These are phyloP conservation scores for Gymnopithys bicolor DNA, from an alignment of 2,797 vertebrate genomes.

Conservation along the genomic window DNA sequence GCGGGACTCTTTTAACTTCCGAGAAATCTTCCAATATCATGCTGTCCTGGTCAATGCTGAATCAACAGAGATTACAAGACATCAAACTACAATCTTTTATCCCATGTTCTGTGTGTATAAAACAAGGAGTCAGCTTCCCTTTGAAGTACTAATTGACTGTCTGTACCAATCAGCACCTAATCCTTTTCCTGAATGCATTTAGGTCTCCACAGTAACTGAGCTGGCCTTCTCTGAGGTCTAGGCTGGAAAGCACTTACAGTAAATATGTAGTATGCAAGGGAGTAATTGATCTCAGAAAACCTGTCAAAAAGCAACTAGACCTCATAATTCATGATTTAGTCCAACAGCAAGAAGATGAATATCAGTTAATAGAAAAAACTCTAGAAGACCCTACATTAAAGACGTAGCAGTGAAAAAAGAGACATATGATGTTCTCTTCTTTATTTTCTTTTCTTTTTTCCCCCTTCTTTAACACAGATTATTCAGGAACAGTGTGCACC, in stretches of 20 bases:
- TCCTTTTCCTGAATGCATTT: slow-evolving; percentile 71
- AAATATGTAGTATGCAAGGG: slow-evolving; percentile 23
- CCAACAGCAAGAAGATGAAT: not conserved
- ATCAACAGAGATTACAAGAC: slow-evolving; percentile 76
- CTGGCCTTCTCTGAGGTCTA: slow-evolving; percentile 29
- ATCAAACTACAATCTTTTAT: slow-evolving; percentile 76
- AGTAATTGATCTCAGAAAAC: slow-evolving; percentile 29
- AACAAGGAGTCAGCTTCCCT: slow-evolving; percentile 74
- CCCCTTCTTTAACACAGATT: rapidly evolving
- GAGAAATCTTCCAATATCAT: slow-evolving; percentile 71
- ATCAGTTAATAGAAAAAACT: not conserved
- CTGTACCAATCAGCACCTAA: slow-evolving; percentile 78
- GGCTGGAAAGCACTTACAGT: slow-evolving; percentile 50
- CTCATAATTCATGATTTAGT: not conserved
- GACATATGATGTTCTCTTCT: not conserved
- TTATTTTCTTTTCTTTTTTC: not conserved
- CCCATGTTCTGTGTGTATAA: slow-evolving; percentile 73
- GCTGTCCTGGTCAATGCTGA: slow-evolving; percentile 66
- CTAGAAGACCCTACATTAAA: not conserved
- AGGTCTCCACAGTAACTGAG: slow-evolving; percentile 75
- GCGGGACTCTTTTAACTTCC: slow-evolving; percentile 71
- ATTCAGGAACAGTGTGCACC: not conserved
- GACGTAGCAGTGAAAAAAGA: not conserved
- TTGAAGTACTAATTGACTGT: slow-evolving; percentile 84
- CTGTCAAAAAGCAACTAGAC: not conserved